These are phyloP conservation scores for Harlomillsia oculata DNA, from an alignment of 1,140 invertebrate genomes.

Conservation along the genomic window DNA sequence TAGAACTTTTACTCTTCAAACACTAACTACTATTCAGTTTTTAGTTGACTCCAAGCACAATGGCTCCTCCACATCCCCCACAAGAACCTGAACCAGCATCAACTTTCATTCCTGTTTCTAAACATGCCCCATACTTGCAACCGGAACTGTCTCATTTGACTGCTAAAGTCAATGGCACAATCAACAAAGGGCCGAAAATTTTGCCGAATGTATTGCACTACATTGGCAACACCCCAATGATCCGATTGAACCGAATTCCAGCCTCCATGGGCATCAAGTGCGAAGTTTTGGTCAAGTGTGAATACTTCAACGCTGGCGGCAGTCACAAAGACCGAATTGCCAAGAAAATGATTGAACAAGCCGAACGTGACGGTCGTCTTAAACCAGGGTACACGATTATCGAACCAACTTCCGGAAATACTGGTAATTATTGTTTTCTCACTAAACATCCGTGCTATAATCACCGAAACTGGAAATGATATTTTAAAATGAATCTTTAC, in stretches of 20 bases:
- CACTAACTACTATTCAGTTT: neutral
- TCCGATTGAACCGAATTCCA: slow-evolving; percentile 51
- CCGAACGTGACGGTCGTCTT: slow-evolving; percentile 40
- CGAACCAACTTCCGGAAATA: slow-evolving; percentile 43
- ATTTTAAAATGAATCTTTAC: too few species aligned
- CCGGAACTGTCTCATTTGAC: neutral
- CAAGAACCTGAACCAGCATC: neutral
- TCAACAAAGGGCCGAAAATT: slow-evolving; percentile 39
- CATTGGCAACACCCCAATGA: slow-evolving; percentile 54
- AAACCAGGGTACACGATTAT: slow-evolving; percentile 40
- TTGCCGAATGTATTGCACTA: slow-evolving; percentile 47
- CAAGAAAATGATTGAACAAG: slow-evolving; percentile 38
- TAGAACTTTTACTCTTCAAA: too few species aligned
- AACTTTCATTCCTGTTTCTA: neutral
- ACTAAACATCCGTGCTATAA: neutral
- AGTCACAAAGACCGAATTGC: slow-evolving; percentile 38
- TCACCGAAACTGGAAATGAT: too few species aligned
- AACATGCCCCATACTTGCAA: neutral
- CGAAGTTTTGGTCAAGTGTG: slow-evolving; percentile 45
- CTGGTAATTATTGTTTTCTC: slow-evolving; percentile 35
- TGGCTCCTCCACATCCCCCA: neutral
- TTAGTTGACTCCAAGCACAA: neutral
- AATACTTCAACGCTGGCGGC: slow-evolving; percentile 37
- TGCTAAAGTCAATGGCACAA: neutral
- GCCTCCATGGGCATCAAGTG: slow-evolving; percentile 48